Evolutionary conservation across 2,888 invertebrate genomes (phyloP).

Genomic region (Andricus curvator): DNA sequence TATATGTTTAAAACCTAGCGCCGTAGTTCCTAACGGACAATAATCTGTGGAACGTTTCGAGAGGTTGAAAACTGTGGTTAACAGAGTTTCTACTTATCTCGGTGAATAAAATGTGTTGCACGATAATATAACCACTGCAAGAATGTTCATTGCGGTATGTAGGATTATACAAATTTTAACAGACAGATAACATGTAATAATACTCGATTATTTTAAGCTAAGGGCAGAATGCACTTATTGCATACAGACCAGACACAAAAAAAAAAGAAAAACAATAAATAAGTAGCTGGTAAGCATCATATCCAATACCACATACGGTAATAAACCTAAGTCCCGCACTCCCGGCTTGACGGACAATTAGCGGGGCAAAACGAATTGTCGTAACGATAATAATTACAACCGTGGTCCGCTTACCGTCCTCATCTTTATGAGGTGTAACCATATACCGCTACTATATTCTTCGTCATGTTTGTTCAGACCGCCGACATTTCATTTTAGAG

Average conservation of each 20-base stretch:
- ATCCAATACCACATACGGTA: conserved; percentile 22
- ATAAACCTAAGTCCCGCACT: conserved; percentile 8
- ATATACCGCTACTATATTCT: conserved; percentile 22
- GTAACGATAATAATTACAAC: conserved; percentile 56
- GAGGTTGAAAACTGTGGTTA: conserved; percentile 24
- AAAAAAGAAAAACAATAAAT: neutral
- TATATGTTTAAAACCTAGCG: neutral
- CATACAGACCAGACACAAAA: neutral
- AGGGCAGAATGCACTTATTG: neutral
- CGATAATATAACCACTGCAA: conserved; percentile 16
- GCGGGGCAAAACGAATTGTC: conserved; percentile 53
- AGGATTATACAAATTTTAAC: neutral
- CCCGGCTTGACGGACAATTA: conserved; percentile 53
- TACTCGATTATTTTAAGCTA: neutral
- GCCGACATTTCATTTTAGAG: conserved; percentile 27
- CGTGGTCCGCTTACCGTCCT: conserved; percentile 46
- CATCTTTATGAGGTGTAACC: conserved; percentile 40
- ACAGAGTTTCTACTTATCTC: conserved; percentile 17
- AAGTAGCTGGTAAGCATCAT: neutral
- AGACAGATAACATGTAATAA: neutral
- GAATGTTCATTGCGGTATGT: conserved; percentile 25
- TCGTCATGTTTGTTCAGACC: conserved; percentile 14
- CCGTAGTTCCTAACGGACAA: conserved; percentile 11
- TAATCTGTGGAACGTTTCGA: conserved; percentile 12
- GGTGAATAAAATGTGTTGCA: conserved; percentile 31